Conservation (phyloP, 2,888 invertebrate genomes). For the Eudemis profundana region DNA sequence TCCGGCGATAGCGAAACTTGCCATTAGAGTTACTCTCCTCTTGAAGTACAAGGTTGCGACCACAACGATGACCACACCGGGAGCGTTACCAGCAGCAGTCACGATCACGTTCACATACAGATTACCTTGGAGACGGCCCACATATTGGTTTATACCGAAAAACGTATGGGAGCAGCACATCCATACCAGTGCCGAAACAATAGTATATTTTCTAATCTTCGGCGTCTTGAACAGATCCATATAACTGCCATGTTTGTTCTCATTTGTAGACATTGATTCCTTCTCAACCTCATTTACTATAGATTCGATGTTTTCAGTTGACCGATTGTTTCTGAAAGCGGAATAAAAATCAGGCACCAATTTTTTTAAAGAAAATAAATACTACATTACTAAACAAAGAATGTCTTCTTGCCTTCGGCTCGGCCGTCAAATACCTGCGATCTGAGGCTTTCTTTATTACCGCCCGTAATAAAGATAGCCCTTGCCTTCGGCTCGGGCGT, state of each 20-base stretch:
- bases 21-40: conserved; percentile 65
- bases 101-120: conserved; percentile 92
- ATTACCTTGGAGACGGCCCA: conserved; percentile 90
- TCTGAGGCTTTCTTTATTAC: too few species aligned
- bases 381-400: too few species aligned
- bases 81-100: conserved; percentile 79
- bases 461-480: too few species aligned
- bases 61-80: conserved; percentile 66
- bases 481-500: too few species aligned
- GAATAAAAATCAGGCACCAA: not conserved
- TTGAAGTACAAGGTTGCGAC: conserved; percentile 65
- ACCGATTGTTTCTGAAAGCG: conserved; percentile 73
- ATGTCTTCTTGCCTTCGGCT: too few species aligned
- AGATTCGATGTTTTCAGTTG: conserved; percentile 64
- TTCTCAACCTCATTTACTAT: conserved; percentile 70
- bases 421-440: too few species aligned
- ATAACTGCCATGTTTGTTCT: conserved; percentile 69
- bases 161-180: conserved; percentile 92
- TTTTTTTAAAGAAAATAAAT: too few species aligned
- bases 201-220: conserved; percentile 87
- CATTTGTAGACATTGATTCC: conserved; percentile 51
- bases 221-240: conserved; percentile 88
- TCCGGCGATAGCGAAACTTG: conserved; percentile 65
- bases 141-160: conserved; percentile 93
- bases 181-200: conserved; percentile 90